Percentiles rank a stretch among this genome's conserved stretches.
These are phyloP conservation scores for Pachyuromys duprasi DNA, from an alignment of 2,797 vertebrate species.

Conservation along the genomic window DNA sequence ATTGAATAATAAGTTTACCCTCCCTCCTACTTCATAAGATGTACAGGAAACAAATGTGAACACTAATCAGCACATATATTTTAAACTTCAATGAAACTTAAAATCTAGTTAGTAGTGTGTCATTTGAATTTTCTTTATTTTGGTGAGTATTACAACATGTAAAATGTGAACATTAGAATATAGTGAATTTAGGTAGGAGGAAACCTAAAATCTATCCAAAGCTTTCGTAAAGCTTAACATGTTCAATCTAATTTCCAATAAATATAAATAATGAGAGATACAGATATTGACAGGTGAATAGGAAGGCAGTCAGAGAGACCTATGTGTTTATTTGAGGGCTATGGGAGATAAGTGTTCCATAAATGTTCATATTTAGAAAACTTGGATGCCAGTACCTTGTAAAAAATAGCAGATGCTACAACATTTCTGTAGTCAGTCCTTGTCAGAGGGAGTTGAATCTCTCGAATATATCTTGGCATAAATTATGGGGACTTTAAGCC, in stretches of 20 bases:
- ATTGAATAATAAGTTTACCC: background rate
- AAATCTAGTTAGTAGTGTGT: background rate
- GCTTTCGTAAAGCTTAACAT: background rate
- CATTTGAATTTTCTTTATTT: background rate
- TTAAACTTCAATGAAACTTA: background rate
- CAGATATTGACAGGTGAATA: background rate
- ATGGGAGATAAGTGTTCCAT: background rate
- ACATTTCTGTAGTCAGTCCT: background rate
- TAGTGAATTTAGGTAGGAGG: background rate
- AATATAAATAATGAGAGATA: background rate
- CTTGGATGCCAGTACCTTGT: background rate
- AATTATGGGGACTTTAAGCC: fast-evolving
- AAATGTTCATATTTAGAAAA: background rate
- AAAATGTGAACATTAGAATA: background rate
- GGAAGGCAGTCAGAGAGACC: background rate
- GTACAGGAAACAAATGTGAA: background rate
- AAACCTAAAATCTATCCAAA: background rate
- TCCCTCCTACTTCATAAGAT: no score
- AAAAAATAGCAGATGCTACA: background rate
- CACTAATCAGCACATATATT: background rate
- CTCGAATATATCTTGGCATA: background rate
- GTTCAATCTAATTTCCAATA: background rate
- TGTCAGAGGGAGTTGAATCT: background rate
- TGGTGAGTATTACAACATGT: background rate
- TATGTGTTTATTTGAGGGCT: background rate